A percentile compares a stretch with the other conserved stretches of the same genome.
Conservation (phyloP, 2,888 invertebrate genomes). For the Drosophila ezoana region DNA sequence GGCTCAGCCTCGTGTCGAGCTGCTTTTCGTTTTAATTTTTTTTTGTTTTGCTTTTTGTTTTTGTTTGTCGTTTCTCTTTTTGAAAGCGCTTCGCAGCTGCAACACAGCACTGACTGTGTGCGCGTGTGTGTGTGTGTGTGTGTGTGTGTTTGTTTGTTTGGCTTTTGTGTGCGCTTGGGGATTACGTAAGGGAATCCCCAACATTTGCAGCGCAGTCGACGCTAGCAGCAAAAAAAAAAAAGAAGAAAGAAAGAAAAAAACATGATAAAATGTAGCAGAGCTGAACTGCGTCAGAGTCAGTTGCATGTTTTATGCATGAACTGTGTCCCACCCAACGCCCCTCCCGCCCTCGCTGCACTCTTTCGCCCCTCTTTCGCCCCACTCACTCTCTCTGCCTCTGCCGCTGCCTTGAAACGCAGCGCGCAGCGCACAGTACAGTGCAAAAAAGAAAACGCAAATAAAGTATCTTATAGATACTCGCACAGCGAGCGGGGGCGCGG, state of each 20-base stretch:
- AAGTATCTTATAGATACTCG: slow-evolving; percentile 57
- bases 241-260: slow-evolving; percentile 19
- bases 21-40: slow-evolving; percentile 37
- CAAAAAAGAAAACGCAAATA: slow-evolving; percentile 42
- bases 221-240: slow-evolving; percentile 6
- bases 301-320: slow-evolving; percentile 72
- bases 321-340: slow-evolving; percentile 12
- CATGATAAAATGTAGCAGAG: slow-evolving; percentile 60
- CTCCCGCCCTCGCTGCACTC: background rate
- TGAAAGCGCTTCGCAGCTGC: slow-evolving; percentile 49
- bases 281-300: slow-evolving; percentile 57
- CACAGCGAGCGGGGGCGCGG: slow-evolving; percentile 20
- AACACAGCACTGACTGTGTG: slow-evolving; percentile 19
- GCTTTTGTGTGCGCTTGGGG: slow-evolving; percentile 71
- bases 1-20: slow-evolving; percentile 34
- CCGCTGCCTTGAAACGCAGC: slow-evolving; percentile 1
- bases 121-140: slow-evolving; percentile 21
- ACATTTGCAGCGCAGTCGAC: slow-evolving; percentile 70
- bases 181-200: slow-evolving; percentile 84
- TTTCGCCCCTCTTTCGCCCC: background rate
- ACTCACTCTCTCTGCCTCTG: background rate
- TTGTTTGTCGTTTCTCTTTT: slow-evolving; percentile 57
- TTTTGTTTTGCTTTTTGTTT: slow-evolving; percentile 43
- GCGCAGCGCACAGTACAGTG: background rate
- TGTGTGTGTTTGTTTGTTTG: slow-evolving; percentile 53